phyloP scores from a whole-genome alignment of 92 coral and sea anemone species.

The Umimayanthus chanpuru region DNA sequence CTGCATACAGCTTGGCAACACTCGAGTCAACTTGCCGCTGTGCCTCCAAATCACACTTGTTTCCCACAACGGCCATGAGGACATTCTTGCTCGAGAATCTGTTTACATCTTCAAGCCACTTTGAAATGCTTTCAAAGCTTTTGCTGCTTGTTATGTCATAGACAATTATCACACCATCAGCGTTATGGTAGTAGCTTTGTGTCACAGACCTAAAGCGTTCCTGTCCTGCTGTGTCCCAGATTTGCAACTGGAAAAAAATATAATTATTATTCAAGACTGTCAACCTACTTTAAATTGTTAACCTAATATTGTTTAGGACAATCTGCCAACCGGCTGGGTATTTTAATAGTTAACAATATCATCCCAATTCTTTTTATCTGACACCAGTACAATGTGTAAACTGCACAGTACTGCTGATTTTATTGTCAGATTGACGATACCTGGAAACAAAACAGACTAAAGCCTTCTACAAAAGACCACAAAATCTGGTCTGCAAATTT shows the following conservation, averaged over 20 bases:
- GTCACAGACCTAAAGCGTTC: constrained; percentile 96
- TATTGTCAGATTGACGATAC: too few relatives aligned
- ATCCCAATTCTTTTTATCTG: too few relatives aligned
- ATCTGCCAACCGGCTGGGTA: too few relatives aligned
- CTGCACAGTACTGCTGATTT: too few relatives aligned
- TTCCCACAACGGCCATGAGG: constrained; percentile 87
- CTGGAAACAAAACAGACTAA: too few relatives aligned
- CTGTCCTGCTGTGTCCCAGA: constrained; percentile 99
- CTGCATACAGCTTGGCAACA: constrained; percentile 77
- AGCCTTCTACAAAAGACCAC: too few relatives aligned
- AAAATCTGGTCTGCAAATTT: too few relatives aligned
- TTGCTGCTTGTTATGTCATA: constrained; percentile 89
- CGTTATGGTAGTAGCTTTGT: constrained; percentile 95
- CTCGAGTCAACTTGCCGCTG: constrained; percentile 80
- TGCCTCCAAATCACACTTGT: constrained; percentile 82
- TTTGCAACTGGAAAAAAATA: constrained; percentile 74
- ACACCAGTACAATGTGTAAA: too few relatives aligned
- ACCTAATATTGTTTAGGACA: too few relatives aligned
- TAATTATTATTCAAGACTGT: too few relatives aligned
- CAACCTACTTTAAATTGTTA: too few relatives aligned
- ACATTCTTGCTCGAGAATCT: constrained; percentile 92
- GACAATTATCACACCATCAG: constrained; percentile 91
- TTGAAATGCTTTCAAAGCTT: constrained; percentile 85
- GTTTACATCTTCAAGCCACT: constrained; percentile 92
- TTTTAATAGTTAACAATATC: too few relatives aligned